Evolutionary conservation across 2,113 vertebrate genomes (phyloP), one percentile per base, ranked within the genome.

Genomic region (Ariopsis seemanni): DNA sequence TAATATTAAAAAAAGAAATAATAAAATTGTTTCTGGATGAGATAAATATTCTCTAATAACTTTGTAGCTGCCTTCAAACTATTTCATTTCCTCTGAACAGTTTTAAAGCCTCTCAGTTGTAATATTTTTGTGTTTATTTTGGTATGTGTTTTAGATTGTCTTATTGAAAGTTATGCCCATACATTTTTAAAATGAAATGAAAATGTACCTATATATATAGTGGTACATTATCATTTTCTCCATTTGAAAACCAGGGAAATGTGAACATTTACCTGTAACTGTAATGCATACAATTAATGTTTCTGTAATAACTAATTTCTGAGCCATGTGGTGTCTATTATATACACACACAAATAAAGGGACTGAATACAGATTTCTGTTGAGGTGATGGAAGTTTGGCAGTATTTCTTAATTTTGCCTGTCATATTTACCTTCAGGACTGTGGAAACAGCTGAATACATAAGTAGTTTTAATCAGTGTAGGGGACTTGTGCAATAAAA

Each of bases 351-450:
- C 34, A 42, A 42, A 69, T 69, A 15, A 15, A 69, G 27, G 67
- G 27, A 71, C 27, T 34, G 67, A 17, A 71, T 34, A 71, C 27
- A 71, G 12, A 74, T 74, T 22, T 42, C 53, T 52, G 53, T 7
- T 65, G 53, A 86, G 60, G 15, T 86, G 77, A 89, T 80, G 42
- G 20, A 30, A 48, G 22, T 57, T 86, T 82, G 78, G 65, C 78
- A 67, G 65, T 27, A 67, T 60, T 86, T 82, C 10, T 52, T 65
- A 83, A 86, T 69, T 57, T 83, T 12, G n/a, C 14, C 74, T 48
- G 42, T 75, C 57, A 25, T 53, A n/a, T 58, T 57, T 84, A 69
- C 27, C 62, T 20, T 58, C 85, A 82, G 48, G 7, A 18, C 14
- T 57, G 53, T 60, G 63, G 17, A 58, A 82, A 63, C 11, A 81